Evolutionary conservation across 2,797 vertebrate genomes (phyloP).

Genomic region (Acanthis flammea): DNA sequence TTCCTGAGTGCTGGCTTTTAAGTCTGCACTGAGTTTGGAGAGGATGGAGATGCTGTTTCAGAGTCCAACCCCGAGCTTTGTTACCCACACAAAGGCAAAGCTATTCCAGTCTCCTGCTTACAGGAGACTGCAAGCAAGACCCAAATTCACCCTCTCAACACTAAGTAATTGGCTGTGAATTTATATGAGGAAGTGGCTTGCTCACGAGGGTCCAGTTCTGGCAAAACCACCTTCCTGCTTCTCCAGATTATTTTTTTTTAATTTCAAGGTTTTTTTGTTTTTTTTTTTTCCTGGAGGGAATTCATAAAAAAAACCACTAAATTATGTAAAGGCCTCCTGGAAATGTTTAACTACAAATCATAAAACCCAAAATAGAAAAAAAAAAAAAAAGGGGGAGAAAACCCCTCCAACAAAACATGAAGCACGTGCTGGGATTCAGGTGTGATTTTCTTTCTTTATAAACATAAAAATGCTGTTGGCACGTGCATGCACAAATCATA

Average conservation of each 20-base stretch:
- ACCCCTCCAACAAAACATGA: not conserved
- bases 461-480: not conserved
- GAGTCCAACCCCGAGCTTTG: not conserved
- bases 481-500: not conserved
- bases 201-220: not conserved
- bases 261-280: not conserved
- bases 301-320: not conserved
- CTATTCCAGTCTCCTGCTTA: not conserved
- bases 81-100: not conserved
- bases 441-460: slow-evolving; percentile 21
- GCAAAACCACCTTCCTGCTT: not conserved
- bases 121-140: not conserved
- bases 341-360: not conserved
- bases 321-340: not conserved
- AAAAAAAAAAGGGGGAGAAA: not conserved
- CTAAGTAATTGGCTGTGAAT: slow-evolving; percentile 1
- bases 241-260: not conserved
- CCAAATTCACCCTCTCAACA: not conserved
- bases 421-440: not conserved
- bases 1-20: not conserved
- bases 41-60: not conserved
- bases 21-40: not conserved
- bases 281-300: not conserved
- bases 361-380: not conserved
- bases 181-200: slow-evolving; percentile 17